phyloP scores from a whole-genome alignment of 2,888 invertebrate genomes.

The Sisyra nigra region DNA sequence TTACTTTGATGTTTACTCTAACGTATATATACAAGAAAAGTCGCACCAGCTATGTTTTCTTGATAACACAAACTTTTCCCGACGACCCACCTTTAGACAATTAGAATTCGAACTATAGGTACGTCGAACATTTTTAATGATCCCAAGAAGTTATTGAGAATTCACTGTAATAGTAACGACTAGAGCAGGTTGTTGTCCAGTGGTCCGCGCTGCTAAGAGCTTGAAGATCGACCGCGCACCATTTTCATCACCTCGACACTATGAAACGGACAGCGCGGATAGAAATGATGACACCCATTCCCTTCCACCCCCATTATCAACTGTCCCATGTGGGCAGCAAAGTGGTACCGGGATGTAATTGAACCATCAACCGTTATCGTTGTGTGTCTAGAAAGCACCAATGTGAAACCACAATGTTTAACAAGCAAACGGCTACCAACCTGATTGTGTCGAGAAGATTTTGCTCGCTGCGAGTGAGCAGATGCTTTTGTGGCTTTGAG shows the following conservation, averaged over 20 bases:
- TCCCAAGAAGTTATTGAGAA: too few species aligned
- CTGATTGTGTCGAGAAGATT: slow-evolving; percentile 40
- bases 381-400: slow-evolving; percentile 42
- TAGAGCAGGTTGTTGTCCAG: background rate
- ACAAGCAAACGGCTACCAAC: slow-evolving; percentile 27
- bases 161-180: background rate
- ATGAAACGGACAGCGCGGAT: slow-evolving; percentile 45
- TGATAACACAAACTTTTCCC: too few species aligned
- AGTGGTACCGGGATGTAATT: slow-evolving; percentile 44
- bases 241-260: slow-evolving; percentile 42
- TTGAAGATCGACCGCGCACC: slow-evolving; percentile 37
- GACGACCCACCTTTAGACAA: too few species aligned
- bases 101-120: too few species aligned
- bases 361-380: slow-evolving; percentile 43
- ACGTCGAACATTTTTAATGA: too few species aligned
- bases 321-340: slow-evolving; percentile 53
- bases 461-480: slow-evolving; percentile 41
- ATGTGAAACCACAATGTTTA: slow-evolving; percentile 9
- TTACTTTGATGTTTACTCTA: too few species aligned
- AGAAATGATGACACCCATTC: slow-evolving; percentile 49
- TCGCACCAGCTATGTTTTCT: too few species aligned
- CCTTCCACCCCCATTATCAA: slow-evolving; percentile 46
- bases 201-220: background rate
- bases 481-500: slow-evolving; percentile 39
- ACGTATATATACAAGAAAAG: too few species aligned